These are phyloP conservation scores for Carpatolechia fugitivella DNA, from an alignment of 2,888 invertebrate genomes.

Conservation along the genomic window DNA sequence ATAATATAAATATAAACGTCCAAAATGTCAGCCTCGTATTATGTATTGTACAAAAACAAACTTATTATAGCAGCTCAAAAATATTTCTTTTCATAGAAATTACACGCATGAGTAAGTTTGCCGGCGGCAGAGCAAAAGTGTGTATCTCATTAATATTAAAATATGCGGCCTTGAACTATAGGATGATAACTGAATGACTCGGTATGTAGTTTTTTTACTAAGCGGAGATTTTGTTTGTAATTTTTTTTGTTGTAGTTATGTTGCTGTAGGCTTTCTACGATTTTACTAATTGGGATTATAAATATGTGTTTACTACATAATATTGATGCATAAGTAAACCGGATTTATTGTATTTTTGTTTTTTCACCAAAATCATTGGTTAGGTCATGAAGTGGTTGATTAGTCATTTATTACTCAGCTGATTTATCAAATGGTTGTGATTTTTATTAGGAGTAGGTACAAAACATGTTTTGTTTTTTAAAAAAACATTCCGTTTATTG, in stretches of 20 bases:
- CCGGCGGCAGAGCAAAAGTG: not conserved
- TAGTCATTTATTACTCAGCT: too few species aligned
- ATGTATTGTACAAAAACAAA: not conserved
- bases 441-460: too few species aligned
- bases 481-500: too few species aligned
- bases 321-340: too few species aligned
- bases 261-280: not conserved
- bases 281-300: too few species aligned
- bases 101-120: not conserved
- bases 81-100: not conserved
- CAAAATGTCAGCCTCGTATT: not conserved
- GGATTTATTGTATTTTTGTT: too few species aligned
- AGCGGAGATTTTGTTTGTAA: not conserved
- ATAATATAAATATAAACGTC: not conserved
- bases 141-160: slow-evolving; percentile 8
- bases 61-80: not conserved
- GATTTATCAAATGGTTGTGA: too few species aligned
- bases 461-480: too few species aligned
- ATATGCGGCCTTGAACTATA: slow-evolving; percentile 10
- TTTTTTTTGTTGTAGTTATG: not conserved
- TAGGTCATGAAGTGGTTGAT: too few species aligned
- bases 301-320: too few species aligned
- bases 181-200: slow-evolving; percentile 9
- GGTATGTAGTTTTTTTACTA: not conserved
- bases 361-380: too few species aligned